Evolutionary conservation across 2,113 vertebrate species (phyloP).

Genomic region (Girardinichthys multiradiatus): DNA sequence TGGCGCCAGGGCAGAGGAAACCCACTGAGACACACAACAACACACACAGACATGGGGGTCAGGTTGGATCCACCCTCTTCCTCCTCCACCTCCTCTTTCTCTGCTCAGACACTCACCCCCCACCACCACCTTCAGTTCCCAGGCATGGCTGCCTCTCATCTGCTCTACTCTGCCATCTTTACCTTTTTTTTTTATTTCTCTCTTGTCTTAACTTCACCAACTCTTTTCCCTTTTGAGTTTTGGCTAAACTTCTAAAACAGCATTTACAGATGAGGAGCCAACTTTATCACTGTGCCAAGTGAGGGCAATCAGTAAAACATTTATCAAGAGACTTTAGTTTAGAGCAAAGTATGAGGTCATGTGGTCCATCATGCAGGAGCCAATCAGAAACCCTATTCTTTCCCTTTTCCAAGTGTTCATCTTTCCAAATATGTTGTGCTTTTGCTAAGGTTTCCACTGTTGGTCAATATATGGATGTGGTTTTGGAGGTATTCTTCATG

Average conservation of each 20-base stretch:
- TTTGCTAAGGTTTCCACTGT: not conserved
- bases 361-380: not conserved
- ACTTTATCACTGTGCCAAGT: not conserved
- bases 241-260: not conserved
- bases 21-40: constrained; percentile 82
- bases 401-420: not conserved
- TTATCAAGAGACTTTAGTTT: not conserved
- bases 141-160: constrained; percentile 59
- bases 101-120: constrained; percentile 45
- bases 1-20: constrained; percentile 82
- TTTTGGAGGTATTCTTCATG: not conserved
- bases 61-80: constrained; percentile 63
- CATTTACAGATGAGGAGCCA: not conserved
- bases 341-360: not conserved
- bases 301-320: constrained; percentile 1
- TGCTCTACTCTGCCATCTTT: constrained; percentile 48
- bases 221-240: constrained; percentile 12
- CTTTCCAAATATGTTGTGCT: not conserved
- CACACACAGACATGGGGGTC: constrained; percentile 80
- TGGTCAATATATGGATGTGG: not conserved
- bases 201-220: constrained; percentile 16
- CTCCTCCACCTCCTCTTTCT: constrained; percentile 57
- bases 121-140: constrained; percentile 54
- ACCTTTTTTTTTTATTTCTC: constrained; percentile 38
- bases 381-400: not conserved